Evolutionary conservation across 2,113 vertebrate species (phyloP).

Genomic region (Vidua chalybeata): DNA sequence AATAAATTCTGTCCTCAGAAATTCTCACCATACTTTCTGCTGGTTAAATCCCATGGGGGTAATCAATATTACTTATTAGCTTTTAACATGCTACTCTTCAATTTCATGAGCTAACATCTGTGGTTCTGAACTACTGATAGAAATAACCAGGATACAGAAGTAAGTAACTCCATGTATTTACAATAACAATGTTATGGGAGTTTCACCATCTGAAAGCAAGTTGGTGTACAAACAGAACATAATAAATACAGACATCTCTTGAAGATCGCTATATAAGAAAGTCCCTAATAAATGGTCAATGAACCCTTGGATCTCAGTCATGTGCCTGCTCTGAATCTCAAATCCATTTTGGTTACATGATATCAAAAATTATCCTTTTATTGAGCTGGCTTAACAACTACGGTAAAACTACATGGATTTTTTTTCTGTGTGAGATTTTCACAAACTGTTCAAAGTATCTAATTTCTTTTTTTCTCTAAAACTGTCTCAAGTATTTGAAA

Average conservation of each 20-base stretch:
- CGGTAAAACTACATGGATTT: neutral
- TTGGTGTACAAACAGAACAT: fast-evolving
- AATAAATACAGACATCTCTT: neutral
- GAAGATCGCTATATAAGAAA: neutral
- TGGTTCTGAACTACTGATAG: neutral
- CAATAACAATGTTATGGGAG: neutral
- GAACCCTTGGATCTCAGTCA: neutral
- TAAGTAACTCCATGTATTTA: neutral
- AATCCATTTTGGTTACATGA: neutral
- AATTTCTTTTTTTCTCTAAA: neutral
- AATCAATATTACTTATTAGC: neutral
- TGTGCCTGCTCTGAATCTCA: neutral
- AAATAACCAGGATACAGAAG: neutral
- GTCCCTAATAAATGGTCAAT: neutral
- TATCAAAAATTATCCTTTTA: neutral
- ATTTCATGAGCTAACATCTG: neutral
- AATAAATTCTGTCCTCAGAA: neutral
- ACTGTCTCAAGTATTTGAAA: neutral
- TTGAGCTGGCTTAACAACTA: neutral
- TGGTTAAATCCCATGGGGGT: neutral
- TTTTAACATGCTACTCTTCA: neutral
- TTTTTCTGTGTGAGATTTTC: neutral
- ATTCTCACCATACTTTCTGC: neutral
- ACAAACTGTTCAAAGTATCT: neutral
- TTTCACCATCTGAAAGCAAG: neutral